Percentiles rank a stretch among this genome's conserved stretches.
These are phyloP conservation scores for Sciurus vulgaris DNA, from an alignment of 2,797 vertebrate species.

Conservation along the genomic window DNA sequence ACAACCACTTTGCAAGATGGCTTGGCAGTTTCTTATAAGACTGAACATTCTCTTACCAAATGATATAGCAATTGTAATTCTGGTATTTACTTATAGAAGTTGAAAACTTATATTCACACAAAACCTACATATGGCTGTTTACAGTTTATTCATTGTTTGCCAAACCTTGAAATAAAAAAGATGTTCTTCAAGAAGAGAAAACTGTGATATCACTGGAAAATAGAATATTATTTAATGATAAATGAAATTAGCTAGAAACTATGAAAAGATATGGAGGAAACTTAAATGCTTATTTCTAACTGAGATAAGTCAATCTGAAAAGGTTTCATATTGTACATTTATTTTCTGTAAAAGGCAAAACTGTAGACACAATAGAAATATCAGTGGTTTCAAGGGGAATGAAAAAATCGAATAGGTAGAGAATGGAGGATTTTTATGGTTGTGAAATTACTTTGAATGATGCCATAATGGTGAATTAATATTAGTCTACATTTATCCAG, in stretches of 20 bases:
- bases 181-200: neutral
- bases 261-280: neutral
- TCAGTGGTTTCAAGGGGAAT: neutral
- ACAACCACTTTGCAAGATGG: no score
- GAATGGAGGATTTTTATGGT: no score
- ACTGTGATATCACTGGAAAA: neutral
- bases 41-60: neutral
- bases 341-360: neutral
- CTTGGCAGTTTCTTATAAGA: neutral
- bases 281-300: neutral
- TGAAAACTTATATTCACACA: neutral
- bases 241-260: neutral
- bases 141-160: neutral
- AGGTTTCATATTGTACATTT: neutral
- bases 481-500: neutral
- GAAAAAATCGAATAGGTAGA: no score
- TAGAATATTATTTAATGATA: neutral
- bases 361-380: neutral
- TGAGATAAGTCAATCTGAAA: neutral
- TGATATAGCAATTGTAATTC: neutral
- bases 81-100: neutral
- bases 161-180: neutral
- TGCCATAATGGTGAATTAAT: neutral
- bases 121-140: neutral
- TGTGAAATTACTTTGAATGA: neutral